These are phyloP conservation scores for Iphiclides podalirius DNA, from an alignment of 2,888 invertebrate species.

Conservation along the genomic window DNA sequence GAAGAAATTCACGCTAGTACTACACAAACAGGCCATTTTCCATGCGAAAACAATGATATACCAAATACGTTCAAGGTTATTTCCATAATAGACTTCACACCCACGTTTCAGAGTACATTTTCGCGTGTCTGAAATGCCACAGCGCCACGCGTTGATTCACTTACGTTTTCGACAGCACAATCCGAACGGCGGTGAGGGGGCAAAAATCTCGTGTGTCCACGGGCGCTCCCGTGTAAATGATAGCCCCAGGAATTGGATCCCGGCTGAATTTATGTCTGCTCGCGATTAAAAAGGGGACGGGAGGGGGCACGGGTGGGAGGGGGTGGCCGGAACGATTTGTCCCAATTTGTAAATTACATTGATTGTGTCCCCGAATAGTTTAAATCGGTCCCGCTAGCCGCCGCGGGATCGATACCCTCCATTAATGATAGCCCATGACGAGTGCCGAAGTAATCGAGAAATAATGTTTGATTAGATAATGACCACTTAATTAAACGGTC, in stretches of 20 bases:
- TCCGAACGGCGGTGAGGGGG: not conserved
- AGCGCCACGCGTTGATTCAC: too few species aligned
- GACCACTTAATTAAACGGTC: slow-evolving; percentile 3
- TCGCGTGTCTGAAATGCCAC: too few species aligned
- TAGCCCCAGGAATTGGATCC: slow-evolving; percentile 32
- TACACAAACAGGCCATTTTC: too few species aligned
- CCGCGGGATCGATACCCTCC: slow-evolving; percentile 6
- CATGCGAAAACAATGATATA: too few species aligned
- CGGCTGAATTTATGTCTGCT: slow-evolving; percentile 31
- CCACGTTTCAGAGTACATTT: too few species aligned
- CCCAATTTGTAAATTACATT: slow-evolving; percentile 14
- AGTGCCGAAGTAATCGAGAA: slow-evolving; percentile 1
- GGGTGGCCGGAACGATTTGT: slow-evolving; percentile 7
- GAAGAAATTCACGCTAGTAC: too few species aligned
- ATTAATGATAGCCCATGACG: slow-evolving; percentile 9
- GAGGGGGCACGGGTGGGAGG: not conserved
- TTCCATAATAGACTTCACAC: too few species aligned
- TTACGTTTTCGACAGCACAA: not conserved
- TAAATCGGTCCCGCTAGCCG: slow-evolving; percentile 7
- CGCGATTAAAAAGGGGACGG: slow-evolving; percentile 6
- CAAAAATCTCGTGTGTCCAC: slow-evolving; percentile 2
- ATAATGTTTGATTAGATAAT: slow-evolving; percentile 10
- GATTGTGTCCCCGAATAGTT: slow-evolving; percentile 14
- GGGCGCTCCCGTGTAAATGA: slow-evolving; percentile 27
- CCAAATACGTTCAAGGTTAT: too few species aligned